Conservation (phyloP, 2,113 vertebrate genomes). For the Urocolius indicus region DNA sequence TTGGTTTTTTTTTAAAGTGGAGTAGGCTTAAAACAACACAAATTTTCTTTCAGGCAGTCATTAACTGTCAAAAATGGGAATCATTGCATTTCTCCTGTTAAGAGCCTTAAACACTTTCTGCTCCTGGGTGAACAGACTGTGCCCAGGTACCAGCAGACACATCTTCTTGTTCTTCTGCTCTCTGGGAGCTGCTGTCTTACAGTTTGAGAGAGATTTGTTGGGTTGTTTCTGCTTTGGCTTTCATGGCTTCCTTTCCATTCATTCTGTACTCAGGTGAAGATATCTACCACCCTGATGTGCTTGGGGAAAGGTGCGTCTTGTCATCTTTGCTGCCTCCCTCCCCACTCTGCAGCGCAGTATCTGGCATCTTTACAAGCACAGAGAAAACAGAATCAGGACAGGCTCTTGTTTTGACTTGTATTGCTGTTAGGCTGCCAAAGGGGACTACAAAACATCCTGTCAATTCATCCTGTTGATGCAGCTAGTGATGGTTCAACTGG, state of each 20-base stretch:
- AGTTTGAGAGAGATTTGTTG: background rate
- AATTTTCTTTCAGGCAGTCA: background rate
- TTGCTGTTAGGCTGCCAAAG: background rate
- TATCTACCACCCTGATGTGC: too few relatives aligned
- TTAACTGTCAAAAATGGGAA: constrained; percentile 1
- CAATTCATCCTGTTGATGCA: background rate
- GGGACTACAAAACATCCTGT: background rate
- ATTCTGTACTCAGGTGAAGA: background rate
- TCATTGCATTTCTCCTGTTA: background rate
- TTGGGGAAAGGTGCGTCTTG: background rate
- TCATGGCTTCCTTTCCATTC: background rate
- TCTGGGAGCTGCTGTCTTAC: background rate
- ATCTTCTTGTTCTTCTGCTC: background rate
- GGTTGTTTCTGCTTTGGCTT: background rate
- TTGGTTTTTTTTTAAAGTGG: too few relatives aligned
- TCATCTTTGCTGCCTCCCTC: accelerated
- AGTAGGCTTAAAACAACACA: background rate
- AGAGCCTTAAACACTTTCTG: background rate
- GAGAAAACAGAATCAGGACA: background rate
- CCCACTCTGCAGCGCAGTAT: accelerated
- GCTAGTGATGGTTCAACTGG: background rate
- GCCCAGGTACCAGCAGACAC: background rate
- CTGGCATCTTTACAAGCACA: background rate
- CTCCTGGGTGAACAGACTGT: background rate
- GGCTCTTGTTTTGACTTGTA: background rate